These are phyloP conservation scores for Panzeria rudis DNA, from an alignment of 2,888 invertebrate genomes.

Conservation along the genomic window DNA sequence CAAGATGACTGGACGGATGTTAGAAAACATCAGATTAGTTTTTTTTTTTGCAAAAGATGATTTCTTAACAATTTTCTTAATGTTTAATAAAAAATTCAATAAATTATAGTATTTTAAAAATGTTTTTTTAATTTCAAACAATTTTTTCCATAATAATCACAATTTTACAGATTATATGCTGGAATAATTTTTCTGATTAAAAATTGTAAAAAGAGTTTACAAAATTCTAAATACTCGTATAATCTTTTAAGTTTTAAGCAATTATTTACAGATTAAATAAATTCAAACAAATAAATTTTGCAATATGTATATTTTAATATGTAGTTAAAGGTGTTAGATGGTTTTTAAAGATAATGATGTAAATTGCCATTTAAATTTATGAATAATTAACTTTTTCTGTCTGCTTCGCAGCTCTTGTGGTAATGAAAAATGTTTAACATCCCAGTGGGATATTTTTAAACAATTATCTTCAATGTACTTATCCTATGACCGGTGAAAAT, in stretches of 20 bases:
- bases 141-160: not conserved
- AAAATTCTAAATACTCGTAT: too few relatives aligned
- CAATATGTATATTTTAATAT: not conserved
- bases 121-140: constrained; percentile 12
- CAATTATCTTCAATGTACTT: too few relatives aligned
- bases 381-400: not conserved
- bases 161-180: constrained; percentile 1
- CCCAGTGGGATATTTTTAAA: too few relatives aligned
- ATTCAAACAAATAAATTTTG: not conserved
- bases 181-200: constrained; percentile 12
- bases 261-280: not conserved
- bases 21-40: not conserved
- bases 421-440: too few relatives aligned
- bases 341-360: not conserved
- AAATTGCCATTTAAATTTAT: not conserved
- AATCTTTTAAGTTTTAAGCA: not conserved
- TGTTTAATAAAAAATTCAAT: not conserved
- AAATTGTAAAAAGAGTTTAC: not conserved
- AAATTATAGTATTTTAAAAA: too few relatives aligned
- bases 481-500: too few relatives aligned
- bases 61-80: constrained; percentile 18
- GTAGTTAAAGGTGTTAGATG: not conserved
- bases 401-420: too few relatives aligned
- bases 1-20: constrained; percentile 13
- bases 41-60: not conserved